Conservation (phyloP, 2,113 vertebrate species). For the Engystomops pustulosus region DNA sequence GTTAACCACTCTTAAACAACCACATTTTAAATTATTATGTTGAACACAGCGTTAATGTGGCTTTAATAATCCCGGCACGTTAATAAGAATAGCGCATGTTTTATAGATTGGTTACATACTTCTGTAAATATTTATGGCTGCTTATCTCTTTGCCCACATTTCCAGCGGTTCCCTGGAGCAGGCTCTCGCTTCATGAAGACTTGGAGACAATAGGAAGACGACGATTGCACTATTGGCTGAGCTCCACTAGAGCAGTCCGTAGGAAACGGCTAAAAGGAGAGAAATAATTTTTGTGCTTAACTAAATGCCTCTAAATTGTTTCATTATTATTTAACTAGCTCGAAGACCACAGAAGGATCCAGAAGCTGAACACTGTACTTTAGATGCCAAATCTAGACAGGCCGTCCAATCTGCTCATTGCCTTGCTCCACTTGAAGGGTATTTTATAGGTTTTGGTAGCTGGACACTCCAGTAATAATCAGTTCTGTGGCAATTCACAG, state of each 20-base stretch:
- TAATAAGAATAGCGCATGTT: background rate
- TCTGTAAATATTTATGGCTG: conserved; percentile 18
- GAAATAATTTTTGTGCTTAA: background rate
- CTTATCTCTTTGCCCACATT: conserved; percentile 32
- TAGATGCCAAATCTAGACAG: too few species aligned
- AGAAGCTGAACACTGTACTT: background rate
- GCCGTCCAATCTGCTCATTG: too few species aligned
- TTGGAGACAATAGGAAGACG: conserved; percentile 8
- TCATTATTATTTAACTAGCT: background rate
- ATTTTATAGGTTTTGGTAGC: too few species aligned
- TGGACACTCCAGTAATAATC: background rate
- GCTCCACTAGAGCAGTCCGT: background rate
- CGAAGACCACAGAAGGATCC: background rate
- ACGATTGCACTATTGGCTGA: background rate
- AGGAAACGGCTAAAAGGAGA: background rate
- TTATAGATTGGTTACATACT: background rate
- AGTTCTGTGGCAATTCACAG: too few species aligned
- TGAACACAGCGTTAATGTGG: background rate
- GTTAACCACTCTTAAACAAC: background rate
- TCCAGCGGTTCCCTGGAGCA: conserved; percentile 18
- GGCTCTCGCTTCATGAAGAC: background rate
- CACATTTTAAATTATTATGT: background rate
- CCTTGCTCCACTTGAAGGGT: too few species aligned
- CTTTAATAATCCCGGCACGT: background rate
- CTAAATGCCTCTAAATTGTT: background rate